These are phyloP conservation scores for Amaurobius ferox DNA, from an alignment of 2,888 invertebrate species.

Conservation along the genomic window DNA sequence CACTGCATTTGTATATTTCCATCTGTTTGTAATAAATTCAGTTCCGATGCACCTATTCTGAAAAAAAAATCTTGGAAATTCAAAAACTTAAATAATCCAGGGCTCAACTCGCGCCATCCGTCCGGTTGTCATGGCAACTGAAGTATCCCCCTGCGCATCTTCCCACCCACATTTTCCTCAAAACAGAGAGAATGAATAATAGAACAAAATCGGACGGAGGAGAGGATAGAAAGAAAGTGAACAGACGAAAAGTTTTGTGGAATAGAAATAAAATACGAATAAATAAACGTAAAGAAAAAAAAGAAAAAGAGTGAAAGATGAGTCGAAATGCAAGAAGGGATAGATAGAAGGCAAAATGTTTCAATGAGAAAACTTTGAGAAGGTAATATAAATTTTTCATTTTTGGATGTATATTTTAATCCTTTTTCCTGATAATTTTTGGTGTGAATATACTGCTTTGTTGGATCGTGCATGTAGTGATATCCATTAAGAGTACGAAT, in stretches of 20 bases:
- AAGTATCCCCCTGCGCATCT: not conserved
- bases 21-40: not conserved
- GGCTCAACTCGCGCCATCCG: not conserved
- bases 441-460: not conserved
- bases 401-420: not conserved
- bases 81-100: not conserved
- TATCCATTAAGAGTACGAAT: too few species aligned
- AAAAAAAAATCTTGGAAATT: not conserved
- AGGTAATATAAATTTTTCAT: slow-evolving; percentile 1
- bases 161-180: not conserved
- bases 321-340: not conserved
- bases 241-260: slow-evolving; percentile 1
- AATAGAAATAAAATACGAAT: not conserved
- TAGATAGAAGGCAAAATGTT: not conserved
- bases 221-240: not conserved
- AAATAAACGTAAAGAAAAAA: not conserved
- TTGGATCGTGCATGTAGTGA: too few species aligned
- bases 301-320: too few species aligned
- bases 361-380: not conserved
- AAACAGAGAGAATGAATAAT: slow-evolving; percentile 15
- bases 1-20: not conserved
- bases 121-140: not conserved
- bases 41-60: not conserved
- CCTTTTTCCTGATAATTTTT: not conserved
- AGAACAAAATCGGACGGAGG: not conserved